phyloP scores from a whole-genome alignment of 2,888 invertebrate genomes.

The Tineola bisselliella region DNA sequence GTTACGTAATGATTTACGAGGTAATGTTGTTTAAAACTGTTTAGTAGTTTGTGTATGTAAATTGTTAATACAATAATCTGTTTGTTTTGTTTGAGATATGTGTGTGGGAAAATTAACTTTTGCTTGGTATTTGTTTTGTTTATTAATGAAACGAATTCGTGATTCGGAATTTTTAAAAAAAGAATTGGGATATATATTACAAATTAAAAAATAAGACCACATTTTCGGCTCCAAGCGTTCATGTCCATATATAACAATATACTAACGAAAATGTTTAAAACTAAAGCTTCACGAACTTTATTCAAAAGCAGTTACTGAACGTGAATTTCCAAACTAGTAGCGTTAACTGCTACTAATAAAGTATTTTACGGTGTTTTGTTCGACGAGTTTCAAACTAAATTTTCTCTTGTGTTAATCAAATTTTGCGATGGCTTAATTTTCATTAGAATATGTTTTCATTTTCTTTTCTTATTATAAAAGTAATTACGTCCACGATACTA shows the following conservation, averaged over 20 bases:
- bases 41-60: constrained; percentile 3
- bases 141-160: neutral
- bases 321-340: neutral
- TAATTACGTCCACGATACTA: no score
- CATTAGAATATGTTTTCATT: no score
- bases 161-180: no score
- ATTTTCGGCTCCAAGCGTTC: no score
- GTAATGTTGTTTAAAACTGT: neutral
- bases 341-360: constrained; percentile 1
- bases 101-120: neutral
- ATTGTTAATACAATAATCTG: constrained; percentile 6
- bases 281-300: no score
- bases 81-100: neutral
- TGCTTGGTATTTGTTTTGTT: neutral
- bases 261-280: no score
- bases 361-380: constrained; percentile 6
- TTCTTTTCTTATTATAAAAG: no score
- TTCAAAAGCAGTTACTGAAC: neutral
- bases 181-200: no score
- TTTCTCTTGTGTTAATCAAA: neutral
- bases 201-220: no score
- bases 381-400: neutral
- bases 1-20: constrained; percentile 6
- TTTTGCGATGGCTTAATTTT: no score
- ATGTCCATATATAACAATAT: no score